Percentiles rank a stretch among this genome's conserved stretches.
These are phyloP conservation scores for Erpornis zantholeuca DNA, from an alignment of 2,113 vertebrate genomes.

Conservation along the genomic window DNA sequence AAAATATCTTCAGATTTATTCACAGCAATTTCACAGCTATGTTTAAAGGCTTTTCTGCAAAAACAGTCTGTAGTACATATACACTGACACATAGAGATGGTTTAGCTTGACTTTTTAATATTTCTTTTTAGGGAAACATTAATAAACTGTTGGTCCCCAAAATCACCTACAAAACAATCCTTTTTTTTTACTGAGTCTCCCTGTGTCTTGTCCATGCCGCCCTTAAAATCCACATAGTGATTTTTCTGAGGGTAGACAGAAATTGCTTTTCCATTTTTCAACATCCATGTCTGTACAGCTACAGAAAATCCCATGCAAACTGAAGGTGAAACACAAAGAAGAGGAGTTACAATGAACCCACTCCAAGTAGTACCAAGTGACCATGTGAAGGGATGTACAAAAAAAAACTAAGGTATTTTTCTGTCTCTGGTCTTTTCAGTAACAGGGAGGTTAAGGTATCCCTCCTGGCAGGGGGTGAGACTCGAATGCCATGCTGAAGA, in stretches of 20 bases:
- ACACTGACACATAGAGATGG: too few relatives aligned
- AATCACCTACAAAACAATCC: background rate
- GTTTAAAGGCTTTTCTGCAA: background rate
- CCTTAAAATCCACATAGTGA: background rate
- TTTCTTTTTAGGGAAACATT: background rate
- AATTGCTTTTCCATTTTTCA: background rate
- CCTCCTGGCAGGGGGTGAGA: background rate
- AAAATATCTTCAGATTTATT: background rate
- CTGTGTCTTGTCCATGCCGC: background rate
- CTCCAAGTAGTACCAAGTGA: background rate
- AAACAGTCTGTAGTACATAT: background rate
- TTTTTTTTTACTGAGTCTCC: background rate
- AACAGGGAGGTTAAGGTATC: background rate
- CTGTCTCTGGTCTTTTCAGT: background rate
- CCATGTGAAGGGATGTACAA: background rate
- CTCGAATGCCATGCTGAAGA: background rate
- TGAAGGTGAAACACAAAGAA: background rate
- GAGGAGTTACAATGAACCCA: background rate
- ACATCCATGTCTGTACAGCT: background rate
- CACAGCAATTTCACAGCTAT: background rate
- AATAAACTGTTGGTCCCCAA: background rate
- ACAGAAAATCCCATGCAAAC: background rate
- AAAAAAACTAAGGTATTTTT: background rate
- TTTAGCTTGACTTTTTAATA: background rate
- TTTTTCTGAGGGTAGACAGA: background rate